A percentile compares a stretch with the other conserved stretches of the same genome.
Evolutionary conservation across 2,113 vertebrate species (phyloP).

Genomic region (Sphaerodactylus townsendi): DNA sequence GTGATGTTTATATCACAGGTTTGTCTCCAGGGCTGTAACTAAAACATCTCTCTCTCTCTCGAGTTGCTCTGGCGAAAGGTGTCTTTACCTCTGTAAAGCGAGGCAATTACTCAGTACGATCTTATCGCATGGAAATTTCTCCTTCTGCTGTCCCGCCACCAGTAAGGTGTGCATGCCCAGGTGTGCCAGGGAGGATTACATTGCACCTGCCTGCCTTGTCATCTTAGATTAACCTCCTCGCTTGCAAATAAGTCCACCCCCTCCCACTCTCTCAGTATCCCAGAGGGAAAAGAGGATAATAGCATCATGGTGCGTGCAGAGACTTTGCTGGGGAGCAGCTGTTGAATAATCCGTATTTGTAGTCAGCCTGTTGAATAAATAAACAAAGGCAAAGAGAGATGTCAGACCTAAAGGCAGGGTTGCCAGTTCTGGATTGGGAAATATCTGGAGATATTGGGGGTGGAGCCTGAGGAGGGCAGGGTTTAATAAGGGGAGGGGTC

Average conservation of each 20-base stretch:
- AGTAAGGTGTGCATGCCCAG: not conserved
- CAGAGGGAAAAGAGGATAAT: not conserved
- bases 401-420: too few relatives aligned
- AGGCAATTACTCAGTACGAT: constrained; percentile 11
- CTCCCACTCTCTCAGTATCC: not conserved
- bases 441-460: too few relatives aligned
- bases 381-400: not conserved
- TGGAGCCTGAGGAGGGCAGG: too few relatives aligned
- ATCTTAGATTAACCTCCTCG: constrained; percentile 19
- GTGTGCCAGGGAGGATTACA: not conserved
- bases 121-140: constrained; percentile 26
- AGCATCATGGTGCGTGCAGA: not conserved
- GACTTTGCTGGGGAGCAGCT: not conserved
- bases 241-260: not conserved
- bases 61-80: not conserved
- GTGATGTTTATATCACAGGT: not conserved
- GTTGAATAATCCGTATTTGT: not conserved
- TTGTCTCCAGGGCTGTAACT: not conserved
- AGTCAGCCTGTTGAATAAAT: not conserved
- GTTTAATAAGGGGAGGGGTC: too few relatives aligned
- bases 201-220: constrained; percentile 16
- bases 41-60: constrained; percentile 1
- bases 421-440: too few relatives aligned
- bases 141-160: not conserved
- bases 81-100: constrained; percentile 13